phyloP scores from a whole-genome alignment of 2,797 vertebrate species.

The Geotrypetes seraphini region DNA sequence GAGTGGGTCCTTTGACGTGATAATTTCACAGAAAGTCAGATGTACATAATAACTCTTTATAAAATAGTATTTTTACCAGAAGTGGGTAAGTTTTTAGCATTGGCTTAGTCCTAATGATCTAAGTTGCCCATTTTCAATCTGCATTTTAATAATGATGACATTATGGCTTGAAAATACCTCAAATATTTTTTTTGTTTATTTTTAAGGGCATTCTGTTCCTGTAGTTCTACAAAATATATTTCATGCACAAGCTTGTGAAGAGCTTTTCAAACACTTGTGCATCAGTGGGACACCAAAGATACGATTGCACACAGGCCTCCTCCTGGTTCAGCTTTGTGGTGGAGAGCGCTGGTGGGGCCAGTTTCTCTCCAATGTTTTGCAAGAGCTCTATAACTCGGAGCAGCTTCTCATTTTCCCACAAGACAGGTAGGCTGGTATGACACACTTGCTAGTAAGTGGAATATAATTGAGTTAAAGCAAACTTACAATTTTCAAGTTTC shows the following conservation, averaged over 20 bases:
- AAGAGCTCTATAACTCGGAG: constrained; percentile 96
- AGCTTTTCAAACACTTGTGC: constrained; percentile 95
- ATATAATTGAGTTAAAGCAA: too few species aligned
- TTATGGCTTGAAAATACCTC: too few species aligned
- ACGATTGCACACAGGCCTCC: constrained; percentile 84
- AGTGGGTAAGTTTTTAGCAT: too few species aligned
- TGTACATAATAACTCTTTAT: too few species aligned
- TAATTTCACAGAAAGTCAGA: too few species aligned
- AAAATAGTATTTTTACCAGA: too few species aligned
- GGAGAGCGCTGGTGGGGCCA: constrained; percentile 97
- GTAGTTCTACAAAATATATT: constrained; percentile 91
- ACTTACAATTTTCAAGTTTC: too few species aligned
- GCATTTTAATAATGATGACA: too few species aligned
- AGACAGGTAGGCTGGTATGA: constrained; percentile 84
- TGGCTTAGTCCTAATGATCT: too few species aligned
- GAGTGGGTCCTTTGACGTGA: too few species aligned
- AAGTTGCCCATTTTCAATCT: too few species aligned
- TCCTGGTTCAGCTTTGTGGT: constrained; percentile 92
- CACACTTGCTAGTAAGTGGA: too few species aligned
- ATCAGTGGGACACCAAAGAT: constrained; percentile 97
- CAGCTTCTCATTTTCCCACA: constrained; percentile 96
- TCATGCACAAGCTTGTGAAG: constrained; percentile 92
- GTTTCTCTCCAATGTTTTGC: constrained; percentile 94
- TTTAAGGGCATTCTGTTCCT: constrained; percentile 84
- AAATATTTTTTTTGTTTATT: constrained; percentile 20